Conservation (phyloP, 1,140 invertebrate genomes). For the Neodiprion pinetum region DNA sequence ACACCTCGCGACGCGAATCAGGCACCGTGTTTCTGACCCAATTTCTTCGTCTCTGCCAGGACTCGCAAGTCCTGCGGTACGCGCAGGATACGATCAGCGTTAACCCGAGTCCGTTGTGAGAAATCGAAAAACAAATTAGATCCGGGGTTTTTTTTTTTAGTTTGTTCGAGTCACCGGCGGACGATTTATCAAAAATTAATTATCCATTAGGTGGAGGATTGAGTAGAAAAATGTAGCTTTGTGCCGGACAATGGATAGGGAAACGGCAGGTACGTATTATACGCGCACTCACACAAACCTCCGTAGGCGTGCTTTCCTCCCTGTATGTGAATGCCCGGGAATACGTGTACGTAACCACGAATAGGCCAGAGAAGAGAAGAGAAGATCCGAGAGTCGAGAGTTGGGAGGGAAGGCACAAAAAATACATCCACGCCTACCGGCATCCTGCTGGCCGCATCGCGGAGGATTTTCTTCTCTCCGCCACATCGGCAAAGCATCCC, state of each 20-base stretch:
- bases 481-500: neutral
- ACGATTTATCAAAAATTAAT: conserved; percentile 61
- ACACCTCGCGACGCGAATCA: neutral
- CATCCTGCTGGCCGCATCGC: conserved; percentile 34
- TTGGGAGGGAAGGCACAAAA: conserved; percentile 41
- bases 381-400: neutral
- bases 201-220: conserved; percentile 53
- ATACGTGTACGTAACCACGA: too few species aligned
- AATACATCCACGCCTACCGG: conserved; percentile 53
- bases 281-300: neutral
- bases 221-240: conserved; percentile 57
- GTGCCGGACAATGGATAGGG: conserved; percentile 46
- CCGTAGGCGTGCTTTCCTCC: neutral
- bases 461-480: neutral
- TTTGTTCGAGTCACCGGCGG: conserved; percentile 47
- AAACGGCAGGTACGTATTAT: neutral
- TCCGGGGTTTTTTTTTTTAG: conserved; percentile 26
- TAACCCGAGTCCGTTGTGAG: conserved; percentile 39
- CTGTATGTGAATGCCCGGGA: too few species aligned
- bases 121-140: conserved; percentile 55
- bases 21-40: neutral
- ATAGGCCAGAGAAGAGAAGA: conserved; percentile 5
- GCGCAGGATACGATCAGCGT: neutral
- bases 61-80: too few species aligned
- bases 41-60: neutral